These are phyloP conservation scores for Oreochromis mossambicus DNA, from an alignment of 2,797 vertebrate genomes.

Conservation along the genomic window DNA sequence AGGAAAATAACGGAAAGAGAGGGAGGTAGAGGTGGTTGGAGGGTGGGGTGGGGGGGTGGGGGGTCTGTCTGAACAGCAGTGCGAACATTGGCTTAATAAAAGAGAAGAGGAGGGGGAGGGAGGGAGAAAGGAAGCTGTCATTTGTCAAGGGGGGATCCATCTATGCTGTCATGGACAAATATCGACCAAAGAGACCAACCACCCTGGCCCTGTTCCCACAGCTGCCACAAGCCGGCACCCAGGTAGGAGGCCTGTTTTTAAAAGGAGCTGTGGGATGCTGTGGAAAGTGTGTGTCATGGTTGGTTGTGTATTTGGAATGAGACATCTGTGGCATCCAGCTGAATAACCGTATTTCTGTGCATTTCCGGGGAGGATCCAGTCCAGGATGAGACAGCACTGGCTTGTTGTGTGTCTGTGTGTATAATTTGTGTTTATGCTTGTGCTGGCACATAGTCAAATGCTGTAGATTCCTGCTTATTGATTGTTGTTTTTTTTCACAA, in stretches of 20 bases:
- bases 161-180: slow-evolving; percentile 83
- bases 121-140: slow-evolving; percentile 48
- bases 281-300: not conserved
- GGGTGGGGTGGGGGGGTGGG: rapidly evolving
- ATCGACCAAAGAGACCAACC: slow-evolving; percentile 93
- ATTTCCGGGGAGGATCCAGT: slow-evolving; percentile 29
- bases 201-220: slow-evolving; percentile 95
- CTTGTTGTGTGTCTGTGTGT: not conserved
- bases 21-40: slow-evolving; percentile 67
- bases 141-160: slow-evolving; percentile 53
- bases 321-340: not conserved
- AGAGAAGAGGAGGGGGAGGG: slow-evolving; percentile 15
- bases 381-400: slow-evolving; percentile 37
- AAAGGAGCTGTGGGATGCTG: not conserved
- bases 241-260: slow-evolving; percentile 74
- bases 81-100: slow-evolving; percentile 23
- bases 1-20: slow-evolving; percentile 61
- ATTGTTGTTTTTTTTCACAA: not conserved
- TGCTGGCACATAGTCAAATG: not conserved
- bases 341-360: not conserved
- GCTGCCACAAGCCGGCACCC: slow-evolving; percentile 83
- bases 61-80: not conserved
- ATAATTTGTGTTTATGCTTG: not conserved
- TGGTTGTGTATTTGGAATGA: slow-evolving; percentile 9
- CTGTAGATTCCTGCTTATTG: not conserved